These are phyloP conservation scores for Catocala fraxini DNA, from an alignment of 2,888 invertebrate genomes.

Conservation along the genomic window DNA sequence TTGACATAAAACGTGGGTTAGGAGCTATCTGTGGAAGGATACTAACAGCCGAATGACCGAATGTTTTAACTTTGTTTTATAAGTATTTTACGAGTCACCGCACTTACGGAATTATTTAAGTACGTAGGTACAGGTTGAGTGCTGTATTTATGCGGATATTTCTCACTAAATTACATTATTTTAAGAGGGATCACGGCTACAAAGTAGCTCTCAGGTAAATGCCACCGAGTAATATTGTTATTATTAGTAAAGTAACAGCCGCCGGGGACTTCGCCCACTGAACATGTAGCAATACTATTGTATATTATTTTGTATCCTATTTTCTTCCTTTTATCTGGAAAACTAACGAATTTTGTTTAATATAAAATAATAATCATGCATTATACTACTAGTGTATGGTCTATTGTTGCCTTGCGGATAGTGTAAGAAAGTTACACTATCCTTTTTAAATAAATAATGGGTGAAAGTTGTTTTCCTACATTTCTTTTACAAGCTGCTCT, in stretches of 20 bases:
- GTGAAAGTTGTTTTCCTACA: no score
- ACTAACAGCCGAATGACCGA: slow-evolving; percentile 13
- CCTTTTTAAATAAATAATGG: no score
- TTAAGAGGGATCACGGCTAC: slow-evolving; percentile 1
- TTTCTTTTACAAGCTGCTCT: no score
- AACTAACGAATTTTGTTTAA: no score
- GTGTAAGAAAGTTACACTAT: no score
- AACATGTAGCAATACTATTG: no score
- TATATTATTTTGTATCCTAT: no score
- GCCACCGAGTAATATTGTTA: not conserved
- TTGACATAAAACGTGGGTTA: slow-evolving; percentile 54
- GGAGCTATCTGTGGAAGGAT: not conserved
- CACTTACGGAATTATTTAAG: slow-evolving; percentile 51
- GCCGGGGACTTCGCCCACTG: no score
- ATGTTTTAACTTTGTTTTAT: slow-evolving; percentile 53
- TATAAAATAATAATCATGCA: no score
- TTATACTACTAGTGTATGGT: no score
- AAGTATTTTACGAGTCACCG: slow-evolving; percentile 55
- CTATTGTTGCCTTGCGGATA: no score
- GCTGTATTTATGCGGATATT: slow-evolving; percentile 28
- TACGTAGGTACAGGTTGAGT: slow-evolving; percentile 35
- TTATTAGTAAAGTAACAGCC: not conserved
- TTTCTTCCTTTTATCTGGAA: no score
- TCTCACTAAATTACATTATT: slow-evolving; percentile 26
- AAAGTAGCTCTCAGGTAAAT: slow-evolving; percentile 4